A percentile compares a stretch with the other conserved stretches of the same genome.
Conservation (phyloP, 2,113 vertebrate genomes). For the Acrocephalus kingi region DNA sequence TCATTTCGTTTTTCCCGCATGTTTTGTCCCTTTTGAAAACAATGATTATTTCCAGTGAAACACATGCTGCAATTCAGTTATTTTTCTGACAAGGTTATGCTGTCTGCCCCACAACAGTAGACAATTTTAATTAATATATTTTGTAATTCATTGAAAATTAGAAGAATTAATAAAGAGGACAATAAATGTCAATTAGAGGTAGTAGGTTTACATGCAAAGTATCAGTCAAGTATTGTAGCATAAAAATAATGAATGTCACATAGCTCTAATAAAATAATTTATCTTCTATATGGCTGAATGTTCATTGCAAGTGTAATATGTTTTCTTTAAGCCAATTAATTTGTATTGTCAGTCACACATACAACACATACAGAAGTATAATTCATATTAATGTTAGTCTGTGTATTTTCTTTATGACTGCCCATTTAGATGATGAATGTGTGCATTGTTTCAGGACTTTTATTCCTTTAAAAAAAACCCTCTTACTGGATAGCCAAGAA, state of each 20-base stretch:
- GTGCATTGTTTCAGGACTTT: background rate
- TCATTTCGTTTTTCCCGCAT: conserved; percentile 20
- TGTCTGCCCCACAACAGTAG: conserved; percentile 39
- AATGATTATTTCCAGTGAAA: conserved; percentile 36
- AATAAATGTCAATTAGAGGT: background rate
- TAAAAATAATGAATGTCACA: background rate
- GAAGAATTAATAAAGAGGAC: background rate
- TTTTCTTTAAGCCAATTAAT: background rate
- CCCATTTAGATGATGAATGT: background rate
- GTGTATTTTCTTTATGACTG: background rate
- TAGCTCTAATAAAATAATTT: background rate
- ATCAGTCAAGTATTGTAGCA: background rate
- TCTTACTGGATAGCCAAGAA: background rate
- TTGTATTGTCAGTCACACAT: background rate
- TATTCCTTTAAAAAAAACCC: background rate
- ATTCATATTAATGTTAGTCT: background rate
- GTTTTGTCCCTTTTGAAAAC: conserved; percentile 39
- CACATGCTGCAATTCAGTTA: conserved; percentile 36
- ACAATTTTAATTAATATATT: conserved; percentile 59
- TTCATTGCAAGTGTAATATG: background rate
- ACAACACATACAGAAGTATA: background rate
- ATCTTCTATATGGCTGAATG: background rate
- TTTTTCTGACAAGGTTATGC: conserved; percentile 62
- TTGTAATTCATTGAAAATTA: background rate
- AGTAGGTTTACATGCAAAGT: background rate